Evolutionary conservation across 1,140 invertebrate genomes (phyloP).

Genomic region (Drosophila sturtevanti): DNA sequence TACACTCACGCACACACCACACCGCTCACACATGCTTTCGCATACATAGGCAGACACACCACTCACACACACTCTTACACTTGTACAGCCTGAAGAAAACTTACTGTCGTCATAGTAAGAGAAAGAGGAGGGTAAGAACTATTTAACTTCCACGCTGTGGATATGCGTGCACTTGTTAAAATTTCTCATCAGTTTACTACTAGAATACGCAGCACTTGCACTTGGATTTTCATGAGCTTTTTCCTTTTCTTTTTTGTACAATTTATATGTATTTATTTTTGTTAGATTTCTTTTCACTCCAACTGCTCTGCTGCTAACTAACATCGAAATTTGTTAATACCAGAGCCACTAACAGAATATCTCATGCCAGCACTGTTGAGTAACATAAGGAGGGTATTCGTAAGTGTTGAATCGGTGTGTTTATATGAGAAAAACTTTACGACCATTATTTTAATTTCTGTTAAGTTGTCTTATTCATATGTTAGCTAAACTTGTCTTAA

Average conservation of each 20-base stretch:
- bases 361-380: not conserved
- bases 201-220: constrained; percentile 54
- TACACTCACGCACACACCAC: constrained; percentile 53
- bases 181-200: constrained; percentile 34
- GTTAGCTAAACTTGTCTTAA: no score
- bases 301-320: constrained; percentile 3
- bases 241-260: constrained; percentile 27
- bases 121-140: constrained; percentile 24
- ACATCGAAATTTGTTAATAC: not conserved
- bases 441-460: no score
- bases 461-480: no score
- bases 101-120: constrained; percentile 71
- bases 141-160: constrained; percentile 31
- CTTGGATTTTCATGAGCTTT: constrained; percentile 18
- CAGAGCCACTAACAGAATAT: not conserved
- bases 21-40: constrained; percentile 6
- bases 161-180: constrained; percentile 45
- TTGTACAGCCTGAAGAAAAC: constrained; percentile 55
- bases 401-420: no score
- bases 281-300: constrained; percentile 30
- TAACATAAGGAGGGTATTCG: not conserved
- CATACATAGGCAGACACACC: constrained; percentile 9
- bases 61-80: constrained; percentile 53
- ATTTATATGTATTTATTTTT: constrained; percentile 62
- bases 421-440: no score